A percentile compares a stretch with the other conserved stretches of the same genome.
phyloP scores from a whole-genome alignment of 2,888 invertebrate genomes.

The Ectropis crepuscularia region DNA sequence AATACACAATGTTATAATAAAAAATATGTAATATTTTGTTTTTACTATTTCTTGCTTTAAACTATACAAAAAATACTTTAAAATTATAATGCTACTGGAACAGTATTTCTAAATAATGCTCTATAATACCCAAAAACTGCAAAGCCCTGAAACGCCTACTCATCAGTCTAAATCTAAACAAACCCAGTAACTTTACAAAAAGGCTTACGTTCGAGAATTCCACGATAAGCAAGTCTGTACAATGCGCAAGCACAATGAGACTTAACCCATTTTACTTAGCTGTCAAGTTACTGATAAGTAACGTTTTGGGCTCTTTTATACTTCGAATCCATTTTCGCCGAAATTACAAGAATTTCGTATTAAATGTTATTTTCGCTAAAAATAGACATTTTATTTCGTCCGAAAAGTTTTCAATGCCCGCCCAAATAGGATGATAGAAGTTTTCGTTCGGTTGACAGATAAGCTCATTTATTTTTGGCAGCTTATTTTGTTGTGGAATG shows the following conservation, averaged over 20 bases:
- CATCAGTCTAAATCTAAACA: no score
- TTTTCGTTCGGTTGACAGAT: constrained; percentile 24
- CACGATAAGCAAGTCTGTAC: constrained; percentile 16
- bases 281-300: constrained; percentile 28
- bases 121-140: no score
- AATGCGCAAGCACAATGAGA: constrained; percentile 19
- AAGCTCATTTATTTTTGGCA: constrained; percentile 18
- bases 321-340: constrained; percentile 6
- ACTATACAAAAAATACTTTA: no score
- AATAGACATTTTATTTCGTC: constrained; percentile 26
- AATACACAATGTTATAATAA: no score
- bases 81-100: no score
- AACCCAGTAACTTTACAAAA: no score
- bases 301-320: constrained; percentile 12
- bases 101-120: no score
- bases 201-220: no score
- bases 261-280: constrained; percentile 26
- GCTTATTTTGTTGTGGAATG: constrained; percentile 10
- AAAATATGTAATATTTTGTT: no score
- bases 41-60: no score
- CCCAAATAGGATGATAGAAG: constrained; percentile 25
- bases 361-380: constrained; percentile 18
- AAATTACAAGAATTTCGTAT: constrained; percentile 16
- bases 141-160: no score
- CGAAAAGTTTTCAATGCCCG: constrained; percentile 25